Evolutionary conservation across 2,888 invertebrate genomes (phyloP).

Genomic region (Apamea sordens): DNA sequence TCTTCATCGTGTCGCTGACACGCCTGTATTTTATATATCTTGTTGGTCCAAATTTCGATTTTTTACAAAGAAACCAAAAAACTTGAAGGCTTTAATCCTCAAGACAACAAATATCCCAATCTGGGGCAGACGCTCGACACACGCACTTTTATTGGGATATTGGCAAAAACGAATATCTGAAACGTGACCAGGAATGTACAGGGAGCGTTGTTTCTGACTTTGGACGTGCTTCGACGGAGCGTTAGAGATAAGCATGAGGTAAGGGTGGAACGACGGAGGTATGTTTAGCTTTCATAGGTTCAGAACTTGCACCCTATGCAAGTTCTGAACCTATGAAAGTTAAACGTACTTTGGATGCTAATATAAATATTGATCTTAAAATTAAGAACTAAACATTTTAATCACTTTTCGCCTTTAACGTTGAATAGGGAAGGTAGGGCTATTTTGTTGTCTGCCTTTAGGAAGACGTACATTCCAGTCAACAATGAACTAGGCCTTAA

Average conservation of each 20-base stretch:
- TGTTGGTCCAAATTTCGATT: too few species aligned
- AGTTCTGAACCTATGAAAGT: too few species aligned
- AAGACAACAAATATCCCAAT: conserved; percentile 42
- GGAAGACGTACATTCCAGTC: too few species aligned
- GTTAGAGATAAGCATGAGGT: neutral
- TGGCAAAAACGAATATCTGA: conserved; percentile 33
- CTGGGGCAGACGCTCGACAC: conserved; percentile 1
- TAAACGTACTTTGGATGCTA: neutral
- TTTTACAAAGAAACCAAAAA: too few species aligned
- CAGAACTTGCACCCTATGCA: too few species aligned
- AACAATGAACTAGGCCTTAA: too few species aligned
- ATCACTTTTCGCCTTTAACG: too few species aligned
- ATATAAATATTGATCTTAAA: neutral
- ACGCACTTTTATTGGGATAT: conserved; percentile 47
- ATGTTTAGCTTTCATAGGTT: neutral
- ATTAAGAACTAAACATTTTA: too few species aligned
- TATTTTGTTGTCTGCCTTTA: too few species aligned
- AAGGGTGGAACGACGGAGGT: neutral
- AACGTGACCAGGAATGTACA: conserved; percentile 52
- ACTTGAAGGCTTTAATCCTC: neutral
- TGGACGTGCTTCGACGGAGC: conserved; percentile 17
- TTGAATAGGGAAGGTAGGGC: too few species aligned
- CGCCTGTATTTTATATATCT: too few species aligned
- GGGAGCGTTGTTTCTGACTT: conserved; percentile 9
- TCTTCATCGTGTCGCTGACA: too few species aligned